Evolutionary conservation across 1,140 invertebrate species (phyloP).

Genomic region (Ditylenchus dipsaci): DNA sequence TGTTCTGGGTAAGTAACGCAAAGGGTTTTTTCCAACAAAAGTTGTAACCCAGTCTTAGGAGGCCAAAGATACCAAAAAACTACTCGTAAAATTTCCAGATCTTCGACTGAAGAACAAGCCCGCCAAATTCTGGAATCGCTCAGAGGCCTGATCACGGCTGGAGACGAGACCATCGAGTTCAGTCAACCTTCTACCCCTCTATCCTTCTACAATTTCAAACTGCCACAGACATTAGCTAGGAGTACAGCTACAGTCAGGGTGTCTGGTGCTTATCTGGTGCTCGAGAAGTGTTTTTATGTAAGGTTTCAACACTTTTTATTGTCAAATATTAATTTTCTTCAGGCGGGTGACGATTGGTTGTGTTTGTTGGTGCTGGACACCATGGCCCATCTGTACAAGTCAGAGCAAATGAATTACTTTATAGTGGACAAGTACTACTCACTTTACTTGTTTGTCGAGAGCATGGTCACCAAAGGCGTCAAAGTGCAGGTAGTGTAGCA

Average conservation of each 20-base stretch:
- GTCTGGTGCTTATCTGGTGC: constrained; percentile 49
- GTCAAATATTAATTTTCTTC: not conserved
- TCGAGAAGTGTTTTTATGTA: constrained; percentile 48
- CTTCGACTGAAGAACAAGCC: constrained; percentile 22
- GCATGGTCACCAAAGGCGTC: constrained; percentile 79
- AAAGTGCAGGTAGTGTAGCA: constrained; percentile 82
- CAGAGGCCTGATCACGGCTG: constrained; percentile 44
- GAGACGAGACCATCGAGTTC: constrained; percentile 41
- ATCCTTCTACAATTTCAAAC: constrained; percentile 46
- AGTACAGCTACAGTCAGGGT: constrained; percentile 42
- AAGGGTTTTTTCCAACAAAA: too few species aligned
- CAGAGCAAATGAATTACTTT: constrained; percentile 97
- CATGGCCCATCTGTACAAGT: constrained; percentile 90
- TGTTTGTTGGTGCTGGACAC: constrained; percentile 88
- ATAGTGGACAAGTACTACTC: constrained; percentile 93
- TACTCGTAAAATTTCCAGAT: too few species aligned
- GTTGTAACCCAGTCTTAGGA: too few species aligned
- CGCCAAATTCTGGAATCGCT: constrained; percentile 45
- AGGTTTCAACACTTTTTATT: constrained; percentile 13
- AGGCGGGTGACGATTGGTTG: constrained; percentile 42
- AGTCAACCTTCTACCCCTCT: constrained; percentile 24
- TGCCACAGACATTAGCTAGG: constrained; percentile 33
- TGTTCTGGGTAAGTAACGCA: constrained; percentile 16
- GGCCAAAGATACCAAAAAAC: too few species aligned
- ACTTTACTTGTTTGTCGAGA: constrained; percentile 88